Percentiles rank a stretch among this genome's conserved stretches.
Evolutionary conservation across 2,888 invertebrate genomes (phyloP).

Genomic region (Oscheius sp.): DNA sequence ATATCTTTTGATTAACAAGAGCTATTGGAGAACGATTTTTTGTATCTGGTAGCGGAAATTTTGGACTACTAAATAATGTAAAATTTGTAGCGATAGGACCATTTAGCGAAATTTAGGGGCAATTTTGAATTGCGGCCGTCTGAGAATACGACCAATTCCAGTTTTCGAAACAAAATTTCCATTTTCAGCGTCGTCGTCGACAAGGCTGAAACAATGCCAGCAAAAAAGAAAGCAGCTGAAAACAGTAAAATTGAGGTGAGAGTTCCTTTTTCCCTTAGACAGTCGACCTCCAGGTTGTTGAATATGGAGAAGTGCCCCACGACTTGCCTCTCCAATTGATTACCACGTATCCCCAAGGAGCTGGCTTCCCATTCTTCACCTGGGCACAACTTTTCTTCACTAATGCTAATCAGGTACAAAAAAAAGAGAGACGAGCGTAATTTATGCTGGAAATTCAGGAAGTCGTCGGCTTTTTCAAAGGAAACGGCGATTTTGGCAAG

Average conservation of each 20-base stretch:
- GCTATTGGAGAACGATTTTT: too few species aligned
- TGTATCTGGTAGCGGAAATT: too few species aligned
- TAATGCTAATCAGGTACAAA: conserved; percentile 58
- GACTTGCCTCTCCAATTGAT: conserved; percentile 63
- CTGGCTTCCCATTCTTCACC: conserved; percentile 73
- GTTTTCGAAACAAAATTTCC: too few species aligned
- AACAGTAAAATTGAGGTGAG: conserved; percentile 58
- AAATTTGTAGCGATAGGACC: too few species aligned
- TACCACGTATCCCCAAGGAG: conserved; percentile 72
- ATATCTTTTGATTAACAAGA: too few species aligned
- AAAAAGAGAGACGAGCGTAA: too few species aligned
- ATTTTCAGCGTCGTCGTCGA: conserved; percentile 55
- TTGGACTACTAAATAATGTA: too few species aligned
- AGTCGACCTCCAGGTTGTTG: conserved; percentile 45
- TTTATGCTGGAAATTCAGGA: conserved; percentile 52
- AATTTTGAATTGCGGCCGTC: too few species aligned
- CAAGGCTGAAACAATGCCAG: conserved; percentile 60
- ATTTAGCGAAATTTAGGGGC: too few species aligned
- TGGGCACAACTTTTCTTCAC: conserved; percentile 73
- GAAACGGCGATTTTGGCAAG: conserved; percentile 71
- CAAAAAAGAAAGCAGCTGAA: conserved; percentile 60
- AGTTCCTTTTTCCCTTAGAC: not conserved
- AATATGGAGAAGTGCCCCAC: conserved; percentile 60
- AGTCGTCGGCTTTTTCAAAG: conserved; percentile 72
- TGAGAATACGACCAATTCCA: too few species aligned